Evolutionary conservation across 2,113 vertebrate species (phyloP).

Genomic region (Heterochromis multidens): DNA sequence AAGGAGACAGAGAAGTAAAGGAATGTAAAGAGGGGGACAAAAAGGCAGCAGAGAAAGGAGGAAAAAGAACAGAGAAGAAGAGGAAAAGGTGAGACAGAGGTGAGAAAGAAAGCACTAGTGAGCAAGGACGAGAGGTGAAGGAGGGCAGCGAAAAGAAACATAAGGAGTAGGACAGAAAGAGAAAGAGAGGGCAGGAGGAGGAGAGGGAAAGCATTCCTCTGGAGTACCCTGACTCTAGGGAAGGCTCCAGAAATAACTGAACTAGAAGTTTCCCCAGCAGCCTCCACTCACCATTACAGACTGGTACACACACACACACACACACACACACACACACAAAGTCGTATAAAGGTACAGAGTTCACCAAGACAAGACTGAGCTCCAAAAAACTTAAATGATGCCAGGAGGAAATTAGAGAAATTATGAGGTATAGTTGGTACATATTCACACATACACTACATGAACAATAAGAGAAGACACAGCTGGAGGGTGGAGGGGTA

Average conservation of each 20-base stretch:
- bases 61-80: background rate
- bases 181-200: constrained; percentile 41
- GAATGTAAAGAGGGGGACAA: background rate
- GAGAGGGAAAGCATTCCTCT: constrained; percentile 62
- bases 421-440: background rate
- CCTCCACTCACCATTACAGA: constrained; percentile 19
- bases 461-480: background rate
- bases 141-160: constrained; percentile 22
- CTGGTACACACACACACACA: background rate
- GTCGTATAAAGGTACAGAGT: background rate
- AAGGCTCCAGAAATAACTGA: constrained; percentile 75
- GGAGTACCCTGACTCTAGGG: constrained; percentile 64
- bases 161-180: constrained; percentile 34
- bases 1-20: background rate
- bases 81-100: background rate
- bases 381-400: background rate
- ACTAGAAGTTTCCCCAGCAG: constrained; percentile 65
- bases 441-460: background rate
- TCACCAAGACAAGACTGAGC: background rate
- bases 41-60: background rate
- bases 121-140: constrained; percentile 41
- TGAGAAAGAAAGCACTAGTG: background rate
- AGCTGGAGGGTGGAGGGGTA: constrained; percentile 20
- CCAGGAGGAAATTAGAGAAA: background rate
- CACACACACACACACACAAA: background rate